A percentile compares a stretch with the other conserved stretches of the same genome.
These are phyloP conservation scores for Tiliacea citrago DNA, from an alignment of 2,888 invertebrate species.

Conservation along the genomic window DNA sequence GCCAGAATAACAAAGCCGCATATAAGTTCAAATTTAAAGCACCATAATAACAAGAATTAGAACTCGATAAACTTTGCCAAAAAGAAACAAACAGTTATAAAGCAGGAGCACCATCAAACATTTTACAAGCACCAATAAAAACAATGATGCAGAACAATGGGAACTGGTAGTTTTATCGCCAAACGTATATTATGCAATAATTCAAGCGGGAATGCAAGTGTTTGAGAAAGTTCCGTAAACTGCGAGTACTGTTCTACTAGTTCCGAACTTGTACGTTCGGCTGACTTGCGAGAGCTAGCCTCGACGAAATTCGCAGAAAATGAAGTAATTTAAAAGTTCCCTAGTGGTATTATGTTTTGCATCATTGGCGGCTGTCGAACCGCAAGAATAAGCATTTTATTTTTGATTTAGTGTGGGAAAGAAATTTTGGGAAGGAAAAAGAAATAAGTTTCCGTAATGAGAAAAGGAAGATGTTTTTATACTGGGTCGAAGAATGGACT, in stretches of 20 bases:
- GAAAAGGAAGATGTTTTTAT: not conserved
- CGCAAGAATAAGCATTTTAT: constrained; percentile 65
- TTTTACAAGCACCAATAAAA: constrained; percentile 82
- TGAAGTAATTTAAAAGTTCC: constrained; percentile 77
- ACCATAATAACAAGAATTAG: constrained; percentile 36
- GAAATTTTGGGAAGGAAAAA: not conserved
- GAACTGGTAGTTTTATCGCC: constrained; percentile 81
- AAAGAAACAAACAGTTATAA: constrained; percentile 61
- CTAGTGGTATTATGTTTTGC: constrained; percentile 70
- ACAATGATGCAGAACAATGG: constrained; percentile 78
- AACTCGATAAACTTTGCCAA: constrained; percentile 54
- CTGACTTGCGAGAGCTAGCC: constrained; percentile 70
- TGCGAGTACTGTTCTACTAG: constrained; percentile 71
- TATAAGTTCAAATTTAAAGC: constrained; percentile 28
- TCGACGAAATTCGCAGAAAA: constrained; percentile 74
- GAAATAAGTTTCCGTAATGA: not conserved
- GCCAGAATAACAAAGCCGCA: not conserved
- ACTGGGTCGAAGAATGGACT: not conserved
- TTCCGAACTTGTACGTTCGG: constrained; percentile 73
- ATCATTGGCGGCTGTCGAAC: constrained; percentile 70
- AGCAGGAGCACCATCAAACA: constrained; percentile 67
- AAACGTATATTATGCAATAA: constrained; percentile 83
- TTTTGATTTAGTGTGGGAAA: constrained; percentile 45
- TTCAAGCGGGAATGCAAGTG: constrained; percentile 84
- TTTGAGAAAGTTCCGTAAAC: constrained; percentile 76